These are phyloP conservation scores for Phyto melanocephala DNA, from an alignment of 2,888 invertebrate genomes.

Conservation along the genomic window DNA sequence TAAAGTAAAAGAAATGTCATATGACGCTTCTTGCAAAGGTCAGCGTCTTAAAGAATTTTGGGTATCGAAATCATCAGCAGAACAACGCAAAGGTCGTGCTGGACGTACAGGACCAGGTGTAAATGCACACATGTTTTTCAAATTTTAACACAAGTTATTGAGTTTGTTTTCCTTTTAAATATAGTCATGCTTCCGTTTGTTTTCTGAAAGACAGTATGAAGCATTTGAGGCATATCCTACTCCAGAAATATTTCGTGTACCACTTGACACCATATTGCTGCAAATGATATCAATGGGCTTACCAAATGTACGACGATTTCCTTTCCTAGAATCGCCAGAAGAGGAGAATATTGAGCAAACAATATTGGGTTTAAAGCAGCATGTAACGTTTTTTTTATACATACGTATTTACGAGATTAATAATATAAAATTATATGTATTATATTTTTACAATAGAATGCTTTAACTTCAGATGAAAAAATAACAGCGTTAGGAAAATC, in stretches of 20 bases:
- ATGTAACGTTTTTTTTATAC: conserved; percentile 81
- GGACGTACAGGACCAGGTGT: conserved; percentile 96
- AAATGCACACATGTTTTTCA: conserved; percentile 29
- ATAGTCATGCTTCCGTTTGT: conserved; percentile 90
- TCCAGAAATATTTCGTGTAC: conserved; percentile 96
- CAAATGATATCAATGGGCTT: conserved; percentile 97
- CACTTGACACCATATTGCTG: conserved; percentile 92
- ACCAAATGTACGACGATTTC: conserved; percentile 93
- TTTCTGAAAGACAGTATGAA: conserved; percentile 89
- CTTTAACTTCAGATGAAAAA: conserved; percentile 87
- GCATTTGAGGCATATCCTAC: conserved; percentile 91
- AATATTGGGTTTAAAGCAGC: conserved; percentile 90
- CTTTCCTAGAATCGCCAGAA: conserved; percentile 96
- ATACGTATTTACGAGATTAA: too few species aligned
- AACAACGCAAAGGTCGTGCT: conserved; percentile 97
- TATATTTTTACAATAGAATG: conserved; percentile 81
- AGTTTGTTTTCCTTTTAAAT: neutral
- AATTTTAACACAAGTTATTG: neutral
- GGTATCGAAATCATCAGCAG: conserved; percentile 98
- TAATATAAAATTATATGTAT: too few species aligned
- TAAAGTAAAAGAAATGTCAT: conserved; percentile 98
- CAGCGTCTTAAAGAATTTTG: conserved; percentile 95
- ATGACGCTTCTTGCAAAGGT: conserved; percentile 93
- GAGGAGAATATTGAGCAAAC: conserved; percentile 91
- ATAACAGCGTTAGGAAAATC: conserved; percentile 92